Conservation (phyloP, 2,113 vertebrate species). For the Aptenodytes patagonicus region DNA sequence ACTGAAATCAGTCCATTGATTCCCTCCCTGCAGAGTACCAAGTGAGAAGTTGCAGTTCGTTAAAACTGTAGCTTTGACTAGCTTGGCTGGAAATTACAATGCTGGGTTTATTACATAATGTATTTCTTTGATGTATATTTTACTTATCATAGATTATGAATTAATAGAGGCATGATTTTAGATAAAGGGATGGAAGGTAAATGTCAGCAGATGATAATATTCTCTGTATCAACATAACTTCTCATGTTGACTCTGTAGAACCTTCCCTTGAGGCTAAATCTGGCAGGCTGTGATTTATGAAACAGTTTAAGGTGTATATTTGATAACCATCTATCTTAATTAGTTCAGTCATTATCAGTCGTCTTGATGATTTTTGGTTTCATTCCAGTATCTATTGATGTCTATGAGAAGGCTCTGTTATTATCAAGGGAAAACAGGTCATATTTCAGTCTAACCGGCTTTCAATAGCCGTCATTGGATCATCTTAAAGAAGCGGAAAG, state of each 20-base stretch:
- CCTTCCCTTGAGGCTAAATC: conserved; percentile 8
- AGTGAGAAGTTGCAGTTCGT: conserved; percentile 21
- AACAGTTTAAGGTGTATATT: conserved; percentile 14
- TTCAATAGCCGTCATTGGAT: not conserved
- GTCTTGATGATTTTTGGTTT: conserved; percentile 8
- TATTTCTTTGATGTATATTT: conserved; percentile 56
- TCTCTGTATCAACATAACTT: conserved; percentile 45
- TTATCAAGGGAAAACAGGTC: not conserved
- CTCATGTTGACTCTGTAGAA: conserved; percentile 11
- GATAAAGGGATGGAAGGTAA: conserved; percentile 43
- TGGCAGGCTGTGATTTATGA: conserved; percentile 42
- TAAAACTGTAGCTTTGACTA: conserved; percentile 19
- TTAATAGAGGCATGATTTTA: conserved; percentile 44
- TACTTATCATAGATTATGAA: conserved; percentile 50
- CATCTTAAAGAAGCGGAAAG: not conserved
- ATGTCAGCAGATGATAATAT: conserved; percentile 64
- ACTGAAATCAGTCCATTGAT: not conserved
- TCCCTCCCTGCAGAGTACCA: not conserved
- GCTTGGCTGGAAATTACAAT: not conserved
- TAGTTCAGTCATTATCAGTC: conserved; percentile 42
- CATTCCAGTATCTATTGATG: not conserved
- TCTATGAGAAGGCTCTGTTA: not conserved
- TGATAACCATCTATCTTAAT: conserved; percentile 44
- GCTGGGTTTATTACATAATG: not conserved
- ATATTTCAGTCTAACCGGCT: not conserved